Conservation (phyloP, 2,888 invertebrate species). For the Folsomia candida region DNA sequence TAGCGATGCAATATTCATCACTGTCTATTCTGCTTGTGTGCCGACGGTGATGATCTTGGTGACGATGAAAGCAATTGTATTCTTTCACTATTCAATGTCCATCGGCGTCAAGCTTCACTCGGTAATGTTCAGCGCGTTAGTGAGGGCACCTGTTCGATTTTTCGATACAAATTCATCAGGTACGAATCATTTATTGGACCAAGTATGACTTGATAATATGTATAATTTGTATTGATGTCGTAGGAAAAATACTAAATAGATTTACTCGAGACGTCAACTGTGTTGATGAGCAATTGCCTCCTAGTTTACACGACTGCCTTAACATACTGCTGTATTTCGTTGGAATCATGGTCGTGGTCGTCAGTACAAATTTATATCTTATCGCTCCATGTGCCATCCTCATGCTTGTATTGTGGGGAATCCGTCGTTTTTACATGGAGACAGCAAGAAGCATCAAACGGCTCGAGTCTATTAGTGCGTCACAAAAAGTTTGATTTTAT, state of each 20-base stretch:
- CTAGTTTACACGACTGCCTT: slow-evolving; percentile 60
- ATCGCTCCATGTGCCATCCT: slow-evolving; percentile 65
- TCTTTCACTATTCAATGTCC: slow-evolving; percentile 29
- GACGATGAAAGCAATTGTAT: too few relatives aligned
- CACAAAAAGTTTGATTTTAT: too few relatives aligned
- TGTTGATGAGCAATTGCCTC: slow-evolving; percentile 70
- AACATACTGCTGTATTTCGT: slow-evolving; percentile 65
- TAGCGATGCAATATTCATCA: too few relatives aligned
- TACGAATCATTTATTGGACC: too few relatives aligned
- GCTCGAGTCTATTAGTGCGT: too few relatives aligned
- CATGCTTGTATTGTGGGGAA: slow-evolving; percentile 68
- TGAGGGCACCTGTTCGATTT: slow-evolving; percentile 32
- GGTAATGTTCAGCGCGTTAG: slow-evolving; percentile 33
- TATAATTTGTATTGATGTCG: too few relatives aligned
- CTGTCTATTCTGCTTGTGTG: too few relatives aligned
- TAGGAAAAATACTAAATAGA: too few relatives aligned
- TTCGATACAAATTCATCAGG: slow-evolving; percentile 42
- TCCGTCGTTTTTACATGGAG: slow-evolving; percentile 72
- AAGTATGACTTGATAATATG: too few relatives aligned
- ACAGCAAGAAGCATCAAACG: slow-evolving; percentile 75
- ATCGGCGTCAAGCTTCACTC: slow-evolving; percentile 37
- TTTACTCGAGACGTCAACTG: too few relatives aligned
- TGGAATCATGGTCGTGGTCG: slow-evolving; percentile 56
- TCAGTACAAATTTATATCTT: slow-evolving; percentile 53
- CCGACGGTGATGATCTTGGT: too few relatives aligned